Conservation (phyloP, 2,113 vertebrate species). For the Eira barbara region DNA sequence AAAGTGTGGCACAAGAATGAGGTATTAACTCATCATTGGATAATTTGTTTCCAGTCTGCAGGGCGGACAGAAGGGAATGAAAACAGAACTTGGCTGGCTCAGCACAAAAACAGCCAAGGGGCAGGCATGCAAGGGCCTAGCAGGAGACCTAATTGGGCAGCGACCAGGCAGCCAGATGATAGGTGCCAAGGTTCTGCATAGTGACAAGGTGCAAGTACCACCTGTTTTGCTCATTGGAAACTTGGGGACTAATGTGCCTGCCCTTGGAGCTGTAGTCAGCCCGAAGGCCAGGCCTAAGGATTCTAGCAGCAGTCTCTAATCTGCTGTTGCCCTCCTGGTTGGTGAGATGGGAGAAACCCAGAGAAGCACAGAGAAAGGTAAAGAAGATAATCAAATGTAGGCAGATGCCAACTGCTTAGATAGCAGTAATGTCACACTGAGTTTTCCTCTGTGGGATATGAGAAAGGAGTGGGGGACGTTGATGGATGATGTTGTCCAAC, state of each 20-base stretch:
- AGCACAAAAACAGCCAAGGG: neutral
- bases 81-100: neutral
- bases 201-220: neutral
- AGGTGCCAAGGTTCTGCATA: neutral
- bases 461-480: slow-evolving; percentile 80
- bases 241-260: neutral
- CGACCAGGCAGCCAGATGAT: neutral
- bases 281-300: neutral
- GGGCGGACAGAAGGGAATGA: neutral
- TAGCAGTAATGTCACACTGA: neutral
- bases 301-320: neutral
- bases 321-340: neutral
- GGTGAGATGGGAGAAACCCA: neutral
- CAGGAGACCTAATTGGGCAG: neutral
- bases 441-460: slow-evolving; percentile 69
- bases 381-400: neutral
- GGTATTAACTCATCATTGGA: neutral
- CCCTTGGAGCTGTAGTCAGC: neutral
- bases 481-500: slow-evolving; percentile 79
- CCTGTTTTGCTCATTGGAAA: neutral
- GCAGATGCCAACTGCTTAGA: neutral
- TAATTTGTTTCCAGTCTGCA: neutral
- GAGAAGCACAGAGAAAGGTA: neutral
- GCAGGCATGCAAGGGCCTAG: neutral
- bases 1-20: neutral